These are phyloP conservation scores for Campylomormyrus tamandua DNA, from an alignment of 2,113 vertebrate species.

Conservation along the genomic window DNA sequence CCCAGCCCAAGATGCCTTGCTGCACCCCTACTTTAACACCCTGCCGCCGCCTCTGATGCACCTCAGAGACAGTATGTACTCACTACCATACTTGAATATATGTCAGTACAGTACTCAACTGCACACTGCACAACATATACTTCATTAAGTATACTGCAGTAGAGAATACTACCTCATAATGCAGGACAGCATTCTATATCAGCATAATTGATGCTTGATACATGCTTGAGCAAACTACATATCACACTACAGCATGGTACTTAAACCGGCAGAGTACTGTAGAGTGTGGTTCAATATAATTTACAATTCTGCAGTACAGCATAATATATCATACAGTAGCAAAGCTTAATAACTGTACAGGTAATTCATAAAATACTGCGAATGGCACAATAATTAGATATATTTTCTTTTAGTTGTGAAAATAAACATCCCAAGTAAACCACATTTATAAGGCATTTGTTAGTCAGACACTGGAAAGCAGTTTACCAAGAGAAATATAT, in stretches of 20 bases:
- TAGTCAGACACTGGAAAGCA: not conserved
- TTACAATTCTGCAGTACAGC: not conserved
- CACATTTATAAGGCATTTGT: not conserved
- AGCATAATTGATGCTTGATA: not conserved
- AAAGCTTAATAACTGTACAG: not conserved
- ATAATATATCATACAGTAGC: not conserved
- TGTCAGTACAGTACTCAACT: not conserved
- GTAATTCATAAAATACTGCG: not conserved
- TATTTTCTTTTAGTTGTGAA: not conserved
- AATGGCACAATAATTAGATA: not conserved
- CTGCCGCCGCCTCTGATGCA: conserved; percentile 72
- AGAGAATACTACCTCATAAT: not conserved
- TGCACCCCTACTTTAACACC: conserved; percentile 71
- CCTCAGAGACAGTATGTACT: conserved; percentile 65
- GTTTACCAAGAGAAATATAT: not conserved
- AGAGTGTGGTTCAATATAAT: not conserved
- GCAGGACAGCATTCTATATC: not conserved
- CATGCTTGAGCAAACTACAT: not conserved
- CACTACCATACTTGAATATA: not conserved
- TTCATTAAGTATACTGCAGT: not conserved
- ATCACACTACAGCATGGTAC: not conserved
- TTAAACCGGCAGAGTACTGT: not conserved
- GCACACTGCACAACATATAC: not conserved
- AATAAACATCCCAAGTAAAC: not conserved
- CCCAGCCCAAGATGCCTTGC: conserved; percentile 60